These are phyloP conservation scores for Melangyna quadrimaculata DNA, from an alignment of 2,888 invertebrate species.

Conservation along the genomic window DNA sequence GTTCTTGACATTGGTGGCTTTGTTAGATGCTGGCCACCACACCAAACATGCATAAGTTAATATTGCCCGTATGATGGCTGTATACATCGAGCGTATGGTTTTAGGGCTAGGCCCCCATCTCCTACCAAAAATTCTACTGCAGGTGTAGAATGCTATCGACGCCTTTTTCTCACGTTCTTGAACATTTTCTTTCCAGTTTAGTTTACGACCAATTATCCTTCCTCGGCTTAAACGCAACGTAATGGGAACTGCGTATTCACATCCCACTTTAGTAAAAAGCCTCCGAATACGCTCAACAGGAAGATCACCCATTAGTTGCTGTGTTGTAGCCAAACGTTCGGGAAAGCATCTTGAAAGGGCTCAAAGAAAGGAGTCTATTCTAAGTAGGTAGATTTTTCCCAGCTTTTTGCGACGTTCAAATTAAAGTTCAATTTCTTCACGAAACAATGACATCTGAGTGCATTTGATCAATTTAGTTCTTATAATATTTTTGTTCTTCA, in stretches of 20 bases:
- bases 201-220: no score
- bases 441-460: constrained; percentile 2
- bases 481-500: not conserved
- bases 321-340: not conserved
- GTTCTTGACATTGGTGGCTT: no score
- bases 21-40: no score
- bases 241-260: constrained; percentile 29
- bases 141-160: no score
- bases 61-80: no score
- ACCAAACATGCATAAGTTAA: no score
- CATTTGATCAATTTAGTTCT: not conserved
- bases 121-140: no score
- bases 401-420: no score
- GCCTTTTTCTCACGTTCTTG: no score
- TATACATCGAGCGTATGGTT: no score
- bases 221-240: not conserved
- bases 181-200: no score
- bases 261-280: constrained; percentile 40
- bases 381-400: not conserved
- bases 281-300: constrained; percentile 20
- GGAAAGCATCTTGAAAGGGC: constrained; percentile 28
- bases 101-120: no score
- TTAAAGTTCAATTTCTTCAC: not conserved
- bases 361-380: not conserved
- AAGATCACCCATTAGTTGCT: constrained; percentile 47